Evolutionary conservation across 2,888 invertebrate genomes (phyloP).

Genomic region (Mimas tiliae): DNA sequence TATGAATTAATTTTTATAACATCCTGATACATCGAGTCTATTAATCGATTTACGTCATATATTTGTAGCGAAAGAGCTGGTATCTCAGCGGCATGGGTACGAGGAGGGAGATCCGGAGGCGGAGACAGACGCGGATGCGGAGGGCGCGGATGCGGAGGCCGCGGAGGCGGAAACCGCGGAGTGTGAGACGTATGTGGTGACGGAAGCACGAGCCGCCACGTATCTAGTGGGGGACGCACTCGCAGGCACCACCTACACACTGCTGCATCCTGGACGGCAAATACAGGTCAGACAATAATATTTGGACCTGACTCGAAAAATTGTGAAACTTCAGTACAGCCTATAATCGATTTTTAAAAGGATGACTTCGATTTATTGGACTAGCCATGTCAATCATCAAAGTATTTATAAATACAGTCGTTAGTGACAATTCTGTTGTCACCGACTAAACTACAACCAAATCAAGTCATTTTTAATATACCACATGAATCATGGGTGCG

Average conservation of each 20-base stretch:
- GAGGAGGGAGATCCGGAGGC: slow-evolving; percentile 55
- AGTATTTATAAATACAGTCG: no score
- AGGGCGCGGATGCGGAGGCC: slow-evolving; percentile 38
- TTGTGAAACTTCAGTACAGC: no score
- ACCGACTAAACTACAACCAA: no score
- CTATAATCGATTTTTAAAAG: no score
- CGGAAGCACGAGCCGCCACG: slow-evolving; percentile 63
- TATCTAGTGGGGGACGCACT: slow-evolving; percentile 70
- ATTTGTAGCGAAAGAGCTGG: slow-evolving; percentile 4
- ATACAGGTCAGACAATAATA: slow-evolving; percentile 2
- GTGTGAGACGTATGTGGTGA: slow-evolving; percentile 74
- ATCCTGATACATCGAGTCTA: no score
- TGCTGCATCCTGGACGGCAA: slow-evolving; percentile 49
- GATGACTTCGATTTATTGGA: no score
- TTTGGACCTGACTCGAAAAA: not conserved
- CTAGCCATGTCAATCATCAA: no score
- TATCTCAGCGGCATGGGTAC: slow-evolving; percentile 23
- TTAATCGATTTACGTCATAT: not conserved
- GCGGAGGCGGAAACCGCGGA: slow-evolving; percentile 42
- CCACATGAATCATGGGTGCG: no score
- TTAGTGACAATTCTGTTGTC: no score
- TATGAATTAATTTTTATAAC: no score
- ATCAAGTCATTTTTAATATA: no score
- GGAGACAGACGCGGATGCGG: slow-evolving; percentile 41
- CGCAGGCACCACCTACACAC: slow-evolving; percentile 55